A percentile compares a stretch with the other conserved stretches of the same genome.
Evolutionary conservation across 2,113 vertebrate genomes (phyloP).

Genomic region (Petrocephalus microphthalmus): DNA sequence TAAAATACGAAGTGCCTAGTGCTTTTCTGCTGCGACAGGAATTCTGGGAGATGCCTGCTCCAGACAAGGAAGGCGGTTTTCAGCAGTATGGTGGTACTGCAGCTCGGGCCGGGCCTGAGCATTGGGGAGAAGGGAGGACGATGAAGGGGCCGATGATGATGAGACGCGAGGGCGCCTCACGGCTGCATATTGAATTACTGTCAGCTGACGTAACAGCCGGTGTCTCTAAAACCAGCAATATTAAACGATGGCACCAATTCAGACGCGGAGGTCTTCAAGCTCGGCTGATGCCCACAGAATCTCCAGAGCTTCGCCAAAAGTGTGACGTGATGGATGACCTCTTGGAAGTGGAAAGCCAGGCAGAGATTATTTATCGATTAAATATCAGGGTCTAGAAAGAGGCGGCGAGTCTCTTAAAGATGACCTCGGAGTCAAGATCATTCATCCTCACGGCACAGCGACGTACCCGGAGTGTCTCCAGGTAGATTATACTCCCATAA

Average conservation of each 20-base stretch:
- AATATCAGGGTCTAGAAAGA: conserved; percentile 41
- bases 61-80: conserved; percentile 6
- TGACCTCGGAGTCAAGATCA: conserved; percentile 37
- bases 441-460: background rate
- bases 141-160: background rate
- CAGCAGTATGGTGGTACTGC: conserved; percentile 36
- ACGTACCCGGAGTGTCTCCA: background rate
- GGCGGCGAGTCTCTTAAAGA: conserved; percentile 38
- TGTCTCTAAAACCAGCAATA: background rate
- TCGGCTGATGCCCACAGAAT: background rate
- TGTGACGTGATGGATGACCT: conserved; percentile 45
- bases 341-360: conserved; percentile 43
- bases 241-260: background rate
- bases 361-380: conserved; percentile 60
- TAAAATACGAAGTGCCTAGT: conserved; percentile 5
- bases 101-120: conserved; percentile 24
- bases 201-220: background rate
- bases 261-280: background rate
- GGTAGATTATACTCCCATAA: background rate
- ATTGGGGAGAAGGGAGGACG: conserved; percentile 38
- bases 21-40: conserved; percentile 7
- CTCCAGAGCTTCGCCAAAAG: conserved; percentile 28
- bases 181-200: background rate
- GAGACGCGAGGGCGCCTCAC: background rate
- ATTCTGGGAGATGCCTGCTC: background rate